A percentile compares a stretch with the other conserved stretches of the same genome.
These are phyloP conservation scores for Ferrisia virgata DNA, from an alignment of 2,888 invertebrate species.

Conservation along the genomic window DNA sequence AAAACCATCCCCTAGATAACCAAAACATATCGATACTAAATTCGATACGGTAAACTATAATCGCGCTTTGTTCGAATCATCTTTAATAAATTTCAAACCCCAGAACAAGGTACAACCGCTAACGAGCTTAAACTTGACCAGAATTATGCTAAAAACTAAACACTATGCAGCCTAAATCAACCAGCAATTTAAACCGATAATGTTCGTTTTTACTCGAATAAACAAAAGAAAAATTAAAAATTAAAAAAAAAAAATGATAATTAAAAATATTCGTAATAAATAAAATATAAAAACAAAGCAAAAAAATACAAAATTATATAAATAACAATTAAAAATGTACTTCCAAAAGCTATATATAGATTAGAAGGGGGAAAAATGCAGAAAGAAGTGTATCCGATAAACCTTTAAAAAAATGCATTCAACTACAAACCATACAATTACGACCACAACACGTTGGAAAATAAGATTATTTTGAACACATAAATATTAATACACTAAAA, in stretches of 20 bases:
- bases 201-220: not conserved
- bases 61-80: not conserved
- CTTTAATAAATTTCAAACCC: not conserved
- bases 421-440: not conserved
- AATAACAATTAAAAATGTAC: conserved; percentile 19
- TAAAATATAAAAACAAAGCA: conserved; percentile 20
- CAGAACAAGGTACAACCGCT: not conserved
- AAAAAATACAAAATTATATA: conserved; percentile 5
- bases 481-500: not conserved
- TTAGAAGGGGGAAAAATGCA: not conserved
- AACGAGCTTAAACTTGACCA: not conserved
- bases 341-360: not conserved
- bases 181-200: not conserved
- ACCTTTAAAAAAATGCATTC: not conserved
- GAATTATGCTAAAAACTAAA: not conserved
- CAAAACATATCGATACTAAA: not conserved
- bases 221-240: not conserved
- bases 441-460: not conserved
- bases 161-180: not conserved
- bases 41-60: not conserved
- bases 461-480: conserved; percentile 9
- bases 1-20: not conserved
- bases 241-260: not conserved
- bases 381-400: not conserved
- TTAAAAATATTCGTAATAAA: not conserved